Conservation (phyloP, 2,888 invertebrate genomes). For the Phengaris arion region DNA sequence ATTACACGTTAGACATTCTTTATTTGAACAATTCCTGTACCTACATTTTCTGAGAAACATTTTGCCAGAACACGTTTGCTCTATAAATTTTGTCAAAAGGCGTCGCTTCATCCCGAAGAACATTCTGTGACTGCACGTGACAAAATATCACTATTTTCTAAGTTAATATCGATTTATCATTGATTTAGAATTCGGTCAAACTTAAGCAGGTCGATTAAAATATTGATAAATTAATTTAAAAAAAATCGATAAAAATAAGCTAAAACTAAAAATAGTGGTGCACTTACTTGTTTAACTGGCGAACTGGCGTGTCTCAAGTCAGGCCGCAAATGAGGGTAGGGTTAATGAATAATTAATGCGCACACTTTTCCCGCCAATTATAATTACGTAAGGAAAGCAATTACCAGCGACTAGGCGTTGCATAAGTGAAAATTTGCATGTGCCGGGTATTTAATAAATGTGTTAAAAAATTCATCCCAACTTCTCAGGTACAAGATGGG, state of each 20-base stretch:
- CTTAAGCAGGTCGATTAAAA: background rate
- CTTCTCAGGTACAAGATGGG: background rate
- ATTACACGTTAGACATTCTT: background rate
- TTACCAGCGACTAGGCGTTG: conserved; percentile 49
- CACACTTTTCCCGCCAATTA: conserved; percentile 72
- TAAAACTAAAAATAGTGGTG: conserved; percentile 57
- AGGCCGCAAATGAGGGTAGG: conserved; percentile 63
- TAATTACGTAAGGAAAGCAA: conserved; percentile 72
- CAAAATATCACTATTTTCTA: too few species aligned
- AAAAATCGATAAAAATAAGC: conserved; percentile 56
- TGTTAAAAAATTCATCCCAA: conserved; percentile 28
- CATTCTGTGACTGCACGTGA: too few species aligned
- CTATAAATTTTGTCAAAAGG: background rate
- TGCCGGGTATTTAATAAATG: conserved; percentile 34
- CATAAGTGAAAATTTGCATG: conserved; percentile 44
- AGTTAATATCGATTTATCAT: background rate
- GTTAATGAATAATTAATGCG: conserved; percentile 76
- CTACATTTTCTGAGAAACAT: background rate
- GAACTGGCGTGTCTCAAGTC: conserved; percentile 71
- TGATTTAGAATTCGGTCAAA: background rate
- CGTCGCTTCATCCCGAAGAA: too few species aligned
- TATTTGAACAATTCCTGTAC: background rate
- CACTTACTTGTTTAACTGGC: conserved; percentile 62
- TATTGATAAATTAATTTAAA: conserved; percentile 36
- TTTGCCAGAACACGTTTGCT: background rate